Evolutionary conservation across 1,140 invertebrate genomes (phyloP).

Genomic region (Akabosia matsudoensis): DNA sequence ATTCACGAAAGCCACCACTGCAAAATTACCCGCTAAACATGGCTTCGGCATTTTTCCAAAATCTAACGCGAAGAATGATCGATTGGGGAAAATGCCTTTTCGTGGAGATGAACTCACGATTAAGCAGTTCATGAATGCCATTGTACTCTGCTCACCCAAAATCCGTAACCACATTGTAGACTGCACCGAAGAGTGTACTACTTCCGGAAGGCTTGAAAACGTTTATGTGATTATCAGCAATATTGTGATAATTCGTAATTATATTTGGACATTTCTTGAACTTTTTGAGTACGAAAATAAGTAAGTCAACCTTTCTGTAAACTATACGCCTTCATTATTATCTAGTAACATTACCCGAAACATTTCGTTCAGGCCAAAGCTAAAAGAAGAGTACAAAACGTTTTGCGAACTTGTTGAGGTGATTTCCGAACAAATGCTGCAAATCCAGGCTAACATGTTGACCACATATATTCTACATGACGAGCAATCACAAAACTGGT

Average conservation of each 20-base stretch:
- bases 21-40: conserved; percentile 34
- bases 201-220: conserved; percentile 43
- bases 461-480: conserved; percentile 75
- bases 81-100: conserved; percentile 46
- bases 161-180: conserved; percentile 42
- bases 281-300: conserved; percentile 42
- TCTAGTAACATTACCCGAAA: too few species aligned
- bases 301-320: conserved; percentile 42
- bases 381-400: conserved; percentile 59
- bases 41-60: conserved; percentile 34
- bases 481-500: conserved; percentile 68
- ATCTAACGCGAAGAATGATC: conserved; percentile 34
- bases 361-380: conserved; percentile 36
- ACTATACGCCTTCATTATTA: too few species aligned
- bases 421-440: conserved; percentile 69
- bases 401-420: conserved; percentile 77
- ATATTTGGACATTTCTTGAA: conserved; percentile 45
- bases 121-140: conserved; percentile 44
- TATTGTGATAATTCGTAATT: conserved; percentile 44
- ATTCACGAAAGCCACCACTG: conserved; percentile 37
- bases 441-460: conserved; percentile 69
- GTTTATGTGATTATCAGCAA: conserved; percentile 46
- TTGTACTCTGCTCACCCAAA: conserved; percentile 38
- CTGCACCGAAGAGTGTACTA: conserved; percentile 40
- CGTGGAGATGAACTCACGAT: conserved; percentile 42